A percentile compares a stretch with the other conserved stretches of the same genome.
Evolutionary conservation across 1,140 invertebrate species (phyloP).

Genomic region (Oreohelix idahoensis): DNA sequence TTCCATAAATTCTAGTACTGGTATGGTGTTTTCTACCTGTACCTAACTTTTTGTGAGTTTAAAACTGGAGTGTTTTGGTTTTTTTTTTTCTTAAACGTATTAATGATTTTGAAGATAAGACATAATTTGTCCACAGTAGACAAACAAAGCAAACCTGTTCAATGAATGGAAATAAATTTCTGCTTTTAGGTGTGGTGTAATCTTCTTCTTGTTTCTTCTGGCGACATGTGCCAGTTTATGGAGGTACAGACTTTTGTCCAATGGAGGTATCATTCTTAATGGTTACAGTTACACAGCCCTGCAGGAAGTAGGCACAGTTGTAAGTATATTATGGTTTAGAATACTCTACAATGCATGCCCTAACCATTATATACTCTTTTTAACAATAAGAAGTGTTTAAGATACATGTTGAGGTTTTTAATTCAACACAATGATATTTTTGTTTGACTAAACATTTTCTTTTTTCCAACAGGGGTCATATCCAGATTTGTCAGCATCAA

Average conservation of each 20-base stretch:
- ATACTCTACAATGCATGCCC: too few relatives aligned
- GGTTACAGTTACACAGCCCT: slow-evolving; percentile 40
- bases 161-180: not conserved
- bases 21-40: too few relatives aligned
- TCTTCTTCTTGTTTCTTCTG: slow-evolving; percentile 60
- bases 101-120: too few relatives aligned
- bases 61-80: too few relatives aligned
- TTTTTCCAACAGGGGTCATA: not conserved
- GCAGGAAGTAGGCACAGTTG: slow-evolving; percentile 2
- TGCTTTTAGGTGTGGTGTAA: slow-evolving; percentile 57
- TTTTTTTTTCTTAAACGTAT: too few relatives aligned
- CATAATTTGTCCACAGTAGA: too few relatives aligned
- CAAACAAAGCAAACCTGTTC: too few relatives aligned
- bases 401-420: too few relatives aligned
- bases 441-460: not conserved
- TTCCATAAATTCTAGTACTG: too few relatives aligned
- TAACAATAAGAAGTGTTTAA: too few relatives aligned
- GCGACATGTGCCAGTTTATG: slow-evolving; percentile 56
- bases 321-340: slow-evolving; percentile 7
- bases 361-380: too few relatives aligned
- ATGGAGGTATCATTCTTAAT: slow-evolving; percentile 13
- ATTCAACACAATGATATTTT: not conserved
- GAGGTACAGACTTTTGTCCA: slow-evolving; percentile 48
- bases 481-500: not conserved
- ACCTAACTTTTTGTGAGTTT: too few relatives aligned